These are phyloP conservation scores for Leptopilina boulardi DNA, from an alignment of 1,140 invertebrate genomes.

Conservation along the genomic window DNA sequence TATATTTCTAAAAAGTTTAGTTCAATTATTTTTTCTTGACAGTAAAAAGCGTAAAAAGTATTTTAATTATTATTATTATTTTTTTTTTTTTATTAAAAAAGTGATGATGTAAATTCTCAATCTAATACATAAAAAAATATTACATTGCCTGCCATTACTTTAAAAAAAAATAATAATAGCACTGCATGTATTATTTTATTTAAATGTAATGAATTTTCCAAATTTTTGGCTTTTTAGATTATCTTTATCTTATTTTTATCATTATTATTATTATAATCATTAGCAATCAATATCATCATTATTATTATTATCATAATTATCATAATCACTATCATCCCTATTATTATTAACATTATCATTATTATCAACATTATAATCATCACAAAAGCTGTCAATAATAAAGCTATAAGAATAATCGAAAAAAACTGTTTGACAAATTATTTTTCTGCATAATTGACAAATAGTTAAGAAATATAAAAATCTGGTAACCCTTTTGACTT, in stretches of 20 bases:
- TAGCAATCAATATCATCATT: neutral
- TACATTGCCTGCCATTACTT: neutral
- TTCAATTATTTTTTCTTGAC: neutral
- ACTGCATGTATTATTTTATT: too few species aligned
- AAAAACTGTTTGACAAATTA: neutral
- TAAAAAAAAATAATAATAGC: neutral
- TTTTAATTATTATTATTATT: neutral
- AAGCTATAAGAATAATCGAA: neutral
- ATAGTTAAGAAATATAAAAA: slow-evolving; percentile 12
- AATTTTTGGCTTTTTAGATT: neutral
- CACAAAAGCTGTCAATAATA: neutral
- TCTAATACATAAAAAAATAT: neutral
- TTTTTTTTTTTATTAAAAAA: neutral
- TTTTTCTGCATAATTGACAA: slow-evolving; percentile 18
- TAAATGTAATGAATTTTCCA: neutral
- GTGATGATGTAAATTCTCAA: neutral
- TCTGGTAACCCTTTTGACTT: neutral
- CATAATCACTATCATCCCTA: neutral
- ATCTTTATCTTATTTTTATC: neutral
- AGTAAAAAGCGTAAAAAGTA: slow-evolving; percentile 7
- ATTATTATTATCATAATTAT: neutral
- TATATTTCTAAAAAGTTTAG: neutral
- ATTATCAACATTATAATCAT: neutral
- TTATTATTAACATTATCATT: neutral
- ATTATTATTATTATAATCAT: neutral